These are phyloP conservation scores for Leptocoma aspasia DNA, from an alignment of 2,113 vertebrate species.

Conservation along the genomic window DNA sequence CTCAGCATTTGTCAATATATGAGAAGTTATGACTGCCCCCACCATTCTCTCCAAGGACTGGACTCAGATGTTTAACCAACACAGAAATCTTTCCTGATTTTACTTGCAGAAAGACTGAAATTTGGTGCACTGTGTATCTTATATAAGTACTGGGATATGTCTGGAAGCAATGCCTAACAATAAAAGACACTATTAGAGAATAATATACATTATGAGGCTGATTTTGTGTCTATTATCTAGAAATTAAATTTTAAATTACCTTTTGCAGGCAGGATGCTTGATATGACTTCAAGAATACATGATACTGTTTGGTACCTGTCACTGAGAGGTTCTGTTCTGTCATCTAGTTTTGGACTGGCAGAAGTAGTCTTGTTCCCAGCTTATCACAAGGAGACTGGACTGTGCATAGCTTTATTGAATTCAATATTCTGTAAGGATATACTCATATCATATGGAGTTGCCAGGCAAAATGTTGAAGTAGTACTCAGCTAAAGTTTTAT, in stretches of 20 bases:
- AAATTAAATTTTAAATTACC: background rate
- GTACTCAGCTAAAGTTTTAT: background rate
- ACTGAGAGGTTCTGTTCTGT: background rate
- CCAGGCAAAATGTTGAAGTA: background rate
- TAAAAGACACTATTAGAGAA: background rate
- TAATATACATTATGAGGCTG: background rate
- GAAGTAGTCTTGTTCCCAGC: background rate
- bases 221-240: background rate
- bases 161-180: background rate
- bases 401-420: background rate
- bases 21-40: background rate
- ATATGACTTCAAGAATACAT: background rate
- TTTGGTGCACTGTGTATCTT: background rate
- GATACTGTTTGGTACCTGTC: background rate
- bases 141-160: background rate
- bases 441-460: background rate
- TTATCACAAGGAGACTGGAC: background rate
- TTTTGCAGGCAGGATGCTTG: background rate
- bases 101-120: background rate
- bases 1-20: background rate
- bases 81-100: background rate
- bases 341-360: background rate
- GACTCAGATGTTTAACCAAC: background rate
- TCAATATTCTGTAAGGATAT: background rate
- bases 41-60: background rate